Percentiles rank a stretch among this genome's conserved stretches.
Conservation (phyloP, 1,140 invertebrate genomes). For the Gryon sp. region DNA sequence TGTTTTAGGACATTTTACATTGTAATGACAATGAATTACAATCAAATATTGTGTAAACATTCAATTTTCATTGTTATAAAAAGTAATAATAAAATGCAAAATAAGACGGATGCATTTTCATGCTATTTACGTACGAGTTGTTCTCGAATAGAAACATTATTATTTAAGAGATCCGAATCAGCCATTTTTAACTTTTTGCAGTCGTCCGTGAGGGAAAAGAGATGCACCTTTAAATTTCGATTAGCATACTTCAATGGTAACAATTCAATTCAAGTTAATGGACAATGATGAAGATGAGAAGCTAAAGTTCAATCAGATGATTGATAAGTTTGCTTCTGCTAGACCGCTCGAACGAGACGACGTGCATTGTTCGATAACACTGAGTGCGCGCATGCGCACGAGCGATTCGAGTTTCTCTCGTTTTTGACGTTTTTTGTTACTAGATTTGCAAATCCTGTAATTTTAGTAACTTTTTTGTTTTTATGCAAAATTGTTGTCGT, state of each 20-base stretch:
- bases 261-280: neutral
- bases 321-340: slow-evolving; percentile 36
- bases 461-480: too few relatives aligned
- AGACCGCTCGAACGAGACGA: slow-evolving; percentile 2
- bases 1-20: too few relatives aligned
- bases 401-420: neutral
- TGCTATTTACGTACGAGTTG: slow-evolving; percentile 27
- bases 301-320: slow-evolving; percentile 31
- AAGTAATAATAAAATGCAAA: slow-evolving; percentile 11
- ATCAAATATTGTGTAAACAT: too few relatives aligned
- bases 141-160: slow-evolving; percentile 37
- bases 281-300: neutral
- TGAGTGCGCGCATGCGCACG: neutral
- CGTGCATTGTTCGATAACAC: neutral
- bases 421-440: slow-evolving; percentile 6
- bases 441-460: too few relatives aligned
- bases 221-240: neutral
- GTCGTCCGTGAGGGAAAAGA: neutral
- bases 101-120: neutral
- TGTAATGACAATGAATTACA: too few relatives aligned
- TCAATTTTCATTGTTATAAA: too few relatives aligned
- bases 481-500: too few relatives aligned
- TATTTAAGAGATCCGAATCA: slow-evolving; percentile 24
- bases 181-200: too few relatives aligned
- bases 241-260: slow-evolving; percentile 28